A percentile compares a stretch with the other conserved stretches of the same genome.
These are phyloP conservation scores for Mastomys coucha DNA, from an alignment of 2,113 vertebrate species.

Conservation along the genomic window DNA sequence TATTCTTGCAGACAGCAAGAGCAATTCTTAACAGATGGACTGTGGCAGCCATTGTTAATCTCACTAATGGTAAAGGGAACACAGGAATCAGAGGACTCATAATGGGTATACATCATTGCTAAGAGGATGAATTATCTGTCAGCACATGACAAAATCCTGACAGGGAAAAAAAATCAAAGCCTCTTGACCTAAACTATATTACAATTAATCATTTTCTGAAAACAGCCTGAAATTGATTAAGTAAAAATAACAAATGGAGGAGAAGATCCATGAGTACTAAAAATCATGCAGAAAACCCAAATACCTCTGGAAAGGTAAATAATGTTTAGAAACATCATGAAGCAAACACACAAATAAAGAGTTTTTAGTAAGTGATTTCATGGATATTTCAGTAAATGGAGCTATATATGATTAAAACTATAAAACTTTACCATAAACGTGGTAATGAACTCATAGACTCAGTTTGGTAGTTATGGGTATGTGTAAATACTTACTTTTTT, in stretches of 20 bases:
- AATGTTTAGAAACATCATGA: background rate
- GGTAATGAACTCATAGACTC: conserved; percentile 30
- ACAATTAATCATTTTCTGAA: background rate
- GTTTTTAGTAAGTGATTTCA: background rate
- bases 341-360: conserved; percentile 14
- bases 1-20: too few species aligned
- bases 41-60: background rate
- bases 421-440: background rate
- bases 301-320: background rate
- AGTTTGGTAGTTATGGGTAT: background rate
- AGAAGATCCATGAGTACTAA: conserved; percentile 5
- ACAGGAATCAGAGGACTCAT: too few species aligned
- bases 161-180: conserved; percentile 29
- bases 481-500: background rate
- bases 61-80: background rate
- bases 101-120: too few species aligned
- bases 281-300: background rate
- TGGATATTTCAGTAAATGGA: background rate
- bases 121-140: background rate
- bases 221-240: background rate
- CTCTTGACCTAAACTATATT: background rate
- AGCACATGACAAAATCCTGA: background rate
- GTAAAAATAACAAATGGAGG: background rate
- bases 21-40: background rate
- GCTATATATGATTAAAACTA: background rate